Evolutionary conservation across 2,888 invertebrate species (phyloP).

Genomic region (Napeogenes sylphis): DNA sequence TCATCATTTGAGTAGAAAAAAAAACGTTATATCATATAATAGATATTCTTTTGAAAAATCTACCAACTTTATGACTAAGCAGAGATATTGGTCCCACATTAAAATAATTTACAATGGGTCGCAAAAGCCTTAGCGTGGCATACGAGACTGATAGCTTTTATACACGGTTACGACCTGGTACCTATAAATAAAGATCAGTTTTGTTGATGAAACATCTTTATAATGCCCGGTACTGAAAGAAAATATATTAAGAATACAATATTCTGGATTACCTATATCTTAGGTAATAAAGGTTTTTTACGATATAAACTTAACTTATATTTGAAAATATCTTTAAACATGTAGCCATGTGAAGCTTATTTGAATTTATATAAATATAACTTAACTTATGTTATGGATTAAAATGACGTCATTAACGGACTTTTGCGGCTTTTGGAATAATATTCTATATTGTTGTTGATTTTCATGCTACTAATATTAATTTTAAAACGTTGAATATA

Average conservation of each 20-base stretch:
- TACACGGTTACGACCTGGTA: slow-evolving; percentile 9
- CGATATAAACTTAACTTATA: no score
- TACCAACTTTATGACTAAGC: neutral
- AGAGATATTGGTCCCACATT: slow-evolving; percentile 3
- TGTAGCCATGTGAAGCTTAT: no score
- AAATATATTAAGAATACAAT: neutral
- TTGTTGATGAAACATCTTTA: slow-evolving; percentile 2
- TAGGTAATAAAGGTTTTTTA: neutral
- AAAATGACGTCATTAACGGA: no score
- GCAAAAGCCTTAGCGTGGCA: slow-evolving; percentile 1
- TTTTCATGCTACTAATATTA: no score
- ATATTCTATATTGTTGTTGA: no score
- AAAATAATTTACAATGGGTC: slow-evolving; percentile 3
- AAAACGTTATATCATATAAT: no score
- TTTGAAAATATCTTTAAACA: no score
- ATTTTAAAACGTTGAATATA: neutral
- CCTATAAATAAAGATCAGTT: slow-evolving; percentile 5
- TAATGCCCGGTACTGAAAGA: slow-evolving; percentile 6
- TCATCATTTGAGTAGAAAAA: no score
- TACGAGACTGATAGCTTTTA: neutral
- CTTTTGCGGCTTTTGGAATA: no score
- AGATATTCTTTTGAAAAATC: no score
- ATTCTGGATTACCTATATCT: neutral
- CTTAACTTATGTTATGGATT: no score
- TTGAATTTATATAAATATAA: no score